Evolutionary conservation across 2,113 vertebrate genomes (phyloP).

Genomic region (Emydura subglobosa): DNA sequence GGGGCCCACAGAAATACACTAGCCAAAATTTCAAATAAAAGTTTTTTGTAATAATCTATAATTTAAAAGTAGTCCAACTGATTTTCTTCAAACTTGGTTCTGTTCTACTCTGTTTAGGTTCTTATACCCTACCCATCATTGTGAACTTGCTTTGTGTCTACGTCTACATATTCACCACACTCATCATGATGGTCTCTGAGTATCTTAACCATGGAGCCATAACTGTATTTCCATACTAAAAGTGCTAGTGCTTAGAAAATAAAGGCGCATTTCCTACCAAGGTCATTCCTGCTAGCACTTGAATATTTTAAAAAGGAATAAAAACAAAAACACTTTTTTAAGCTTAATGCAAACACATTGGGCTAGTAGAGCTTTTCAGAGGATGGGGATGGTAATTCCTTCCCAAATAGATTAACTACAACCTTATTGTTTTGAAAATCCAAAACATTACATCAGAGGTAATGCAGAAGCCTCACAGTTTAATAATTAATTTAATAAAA

Average conservation of each 20-base stretch:
- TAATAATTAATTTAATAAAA: slow-evolving; percentile 59
- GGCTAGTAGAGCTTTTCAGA: background rate
- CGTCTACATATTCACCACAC: background rate
- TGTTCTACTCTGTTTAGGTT: background rate
- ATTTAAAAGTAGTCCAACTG: background rate
- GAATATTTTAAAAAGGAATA: background rate
- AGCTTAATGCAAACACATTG: background rate
- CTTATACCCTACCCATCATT: background rate
- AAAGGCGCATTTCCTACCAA: background rate
- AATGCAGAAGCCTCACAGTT: slow-evolving; percentile 4
- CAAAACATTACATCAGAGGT: background rate
- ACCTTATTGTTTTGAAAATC: background rate
- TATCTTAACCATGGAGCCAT: background rate
- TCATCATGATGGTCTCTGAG: background rate
- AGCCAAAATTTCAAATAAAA: background rate
- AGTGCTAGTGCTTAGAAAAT: slow-evolving; percentile 8
- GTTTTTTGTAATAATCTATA: background rate
- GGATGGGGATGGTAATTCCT: background rate
- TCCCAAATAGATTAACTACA: background rate
- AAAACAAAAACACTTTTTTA: background rate
- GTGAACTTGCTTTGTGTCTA: background rate
- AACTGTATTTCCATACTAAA: background rate
- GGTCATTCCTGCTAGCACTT: background rate
- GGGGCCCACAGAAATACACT: background rate
- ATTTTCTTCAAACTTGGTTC: background rate